phyloP scores from a whole-genome alignment of 1,140 invertebrate species.

The Monomorium pharaonis region DNA sequence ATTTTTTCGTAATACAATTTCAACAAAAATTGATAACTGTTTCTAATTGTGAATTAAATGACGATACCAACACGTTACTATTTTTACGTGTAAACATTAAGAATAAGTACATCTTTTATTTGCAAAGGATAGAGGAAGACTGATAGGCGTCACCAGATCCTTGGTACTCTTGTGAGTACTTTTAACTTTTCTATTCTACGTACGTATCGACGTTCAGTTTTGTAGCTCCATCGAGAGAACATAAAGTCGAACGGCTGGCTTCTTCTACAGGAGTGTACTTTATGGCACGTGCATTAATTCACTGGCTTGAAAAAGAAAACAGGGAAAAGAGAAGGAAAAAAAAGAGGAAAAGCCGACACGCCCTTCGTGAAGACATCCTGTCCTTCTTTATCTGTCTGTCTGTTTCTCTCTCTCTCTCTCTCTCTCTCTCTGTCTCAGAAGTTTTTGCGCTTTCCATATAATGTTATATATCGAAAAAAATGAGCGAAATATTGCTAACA shows the following conservation, averaged over 20 bases:
- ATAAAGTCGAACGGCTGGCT: conserved; percentile 57
- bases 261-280: conserved; percentile 59
- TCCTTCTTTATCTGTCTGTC: background rate
- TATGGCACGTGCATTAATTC: conserved; percentile 64
- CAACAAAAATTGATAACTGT: background rate
- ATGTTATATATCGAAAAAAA: conserved; percentile 17
- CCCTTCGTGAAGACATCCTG: background rate
- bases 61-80: background rate
- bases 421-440: background rate
- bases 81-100: background rate
- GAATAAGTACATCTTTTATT: background rate
- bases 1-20: background rate
- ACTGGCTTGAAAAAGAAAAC: conserved; percentile 58
- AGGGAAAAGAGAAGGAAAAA: conserved; percentile 3
- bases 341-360: conserved; percentile 18
- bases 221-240: conserved; percentile 63
- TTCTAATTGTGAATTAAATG: background rate
- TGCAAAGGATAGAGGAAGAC: background rate
- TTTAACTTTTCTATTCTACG: conserved; percentile 65
- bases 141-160: background rate
- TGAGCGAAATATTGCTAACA: background rate
- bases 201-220: conserved; percentile 64
- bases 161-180: conserved; percentile 44
- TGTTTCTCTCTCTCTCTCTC: background rate
- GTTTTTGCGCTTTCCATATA: conserved; percentile 22